phyloP scores from a whole-genome alignment of 2,113 vertebrate genomes.

The Diphyllodes magnificus region DNA sequence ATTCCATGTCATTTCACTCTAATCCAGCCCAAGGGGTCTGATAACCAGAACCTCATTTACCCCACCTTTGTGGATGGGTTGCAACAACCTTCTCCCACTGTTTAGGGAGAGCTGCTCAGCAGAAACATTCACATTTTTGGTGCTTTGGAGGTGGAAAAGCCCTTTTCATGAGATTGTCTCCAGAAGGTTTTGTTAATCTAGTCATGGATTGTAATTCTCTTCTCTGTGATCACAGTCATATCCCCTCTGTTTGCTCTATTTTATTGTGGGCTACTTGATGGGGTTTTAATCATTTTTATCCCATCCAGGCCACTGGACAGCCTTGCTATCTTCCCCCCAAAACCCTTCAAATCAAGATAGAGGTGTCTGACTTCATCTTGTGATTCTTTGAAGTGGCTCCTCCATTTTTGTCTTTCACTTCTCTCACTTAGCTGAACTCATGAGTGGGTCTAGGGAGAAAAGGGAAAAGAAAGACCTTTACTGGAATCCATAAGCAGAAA shows the following conservation, averaged over 20 bases:
- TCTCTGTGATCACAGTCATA: fast-evolving
- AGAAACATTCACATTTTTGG: not conserved
- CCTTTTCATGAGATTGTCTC: not conserved
- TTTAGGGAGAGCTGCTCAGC: not conserved
- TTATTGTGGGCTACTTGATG: not conserved
- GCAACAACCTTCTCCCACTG: not conserved
- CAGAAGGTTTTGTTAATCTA: not conserved
- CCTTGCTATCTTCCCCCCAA: fast-evolving
- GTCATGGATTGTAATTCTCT: not conserved
- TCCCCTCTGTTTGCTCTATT: not conserved
- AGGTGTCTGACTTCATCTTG: not conserved
- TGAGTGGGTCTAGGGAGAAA: not conserved
- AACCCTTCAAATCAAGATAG: not conserved
- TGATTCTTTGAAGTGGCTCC: not conserved
- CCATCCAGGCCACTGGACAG: fast-evolving
- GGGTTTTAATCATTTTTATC: fast-evolving
- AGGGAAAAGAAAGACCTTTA: not conserved
- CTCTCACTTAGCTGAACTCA: not conserved
- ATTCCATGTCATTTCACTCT: not conserved
- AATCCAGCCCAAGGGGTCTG: not conserved
- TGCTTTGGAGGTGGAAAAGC: not conserved
- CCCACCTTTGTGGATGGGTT: no score
- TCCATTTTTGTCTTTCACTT: not conserved
- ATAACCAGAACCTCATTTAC: not conserved
- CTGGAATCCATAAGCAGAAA: not conserved